Conservation (phyloP, 2,888 invertebrate genomes). For the Caenorhabditis doughertyi region DNA sequence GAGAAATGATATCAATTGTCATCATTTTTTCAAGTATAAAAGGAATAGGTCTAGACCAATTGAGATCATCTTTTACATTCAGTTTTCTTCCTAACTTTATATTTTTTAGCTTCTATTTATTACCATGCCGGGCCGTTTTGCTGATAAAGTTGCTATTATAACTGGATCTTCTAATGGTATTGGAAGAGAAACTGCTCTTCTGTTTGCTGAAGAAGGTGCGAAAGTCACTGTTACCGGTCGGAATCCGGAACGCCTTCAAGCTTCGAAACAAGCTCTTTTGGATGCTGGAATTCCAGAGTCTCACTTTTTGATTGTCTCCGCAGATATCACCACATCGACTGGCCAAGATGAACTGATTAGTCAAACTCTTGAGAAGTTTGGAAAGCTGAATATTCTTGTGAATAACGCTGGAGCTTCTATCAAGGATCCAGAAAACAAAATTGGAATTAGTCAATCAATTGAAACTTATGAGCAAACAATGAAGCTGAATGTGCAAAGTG, state of each 20-base stretch:
- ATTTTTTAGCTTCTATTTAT: not conserved
- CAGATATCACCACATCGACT: not conserved
- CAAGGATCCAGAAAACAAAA: constrained; percentile 16
- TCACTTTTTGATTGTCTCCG: not conserved
- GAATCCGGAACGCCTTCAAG: constrained; percentile 6
- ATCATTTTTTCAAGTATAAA: constrained; percentile 16
- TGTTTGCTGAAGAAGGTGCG: constrained; percentile 35
- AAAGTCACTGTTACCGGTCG: constrained; percentile 29
- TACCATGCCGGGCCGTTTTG: constrained; percentile 2
- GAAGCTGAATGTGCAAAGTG: constrained; percentile 36
- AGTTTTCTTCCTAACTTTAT: not conserved
- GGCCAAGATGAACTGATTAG: constrained; percentile 20
- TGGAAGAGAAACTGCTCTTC: constrained; percentile 28
- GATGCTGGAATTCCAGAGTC: constrained; percentile 16
- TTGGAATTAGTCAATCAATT: constrained; percentile 9
- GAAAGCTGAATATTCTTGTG: constrained; percentile 22
- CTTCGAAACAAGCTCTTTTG: constrained; percentile 8
- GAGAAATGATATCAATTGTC: constrained; percentile 1
- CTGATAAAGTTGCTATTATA: constrained; percentile 1
- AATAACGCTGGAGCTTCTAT: constrained; percentile 47
- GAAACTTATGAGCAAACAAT: constrained; percentile 25
- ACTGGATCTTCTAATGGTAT: constrained; percentile 46
- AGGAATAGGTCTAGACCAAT: not conserved
- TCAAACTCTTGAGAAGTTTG: constrained; percentile 15
- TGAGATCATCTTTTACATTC: no score